Evolutionary conservation across 1,140 invertebrate species (phyloP), one percentile per base, ranked within the genome.

Genomic region (Thaumatotibia leucotreta): DNA sequence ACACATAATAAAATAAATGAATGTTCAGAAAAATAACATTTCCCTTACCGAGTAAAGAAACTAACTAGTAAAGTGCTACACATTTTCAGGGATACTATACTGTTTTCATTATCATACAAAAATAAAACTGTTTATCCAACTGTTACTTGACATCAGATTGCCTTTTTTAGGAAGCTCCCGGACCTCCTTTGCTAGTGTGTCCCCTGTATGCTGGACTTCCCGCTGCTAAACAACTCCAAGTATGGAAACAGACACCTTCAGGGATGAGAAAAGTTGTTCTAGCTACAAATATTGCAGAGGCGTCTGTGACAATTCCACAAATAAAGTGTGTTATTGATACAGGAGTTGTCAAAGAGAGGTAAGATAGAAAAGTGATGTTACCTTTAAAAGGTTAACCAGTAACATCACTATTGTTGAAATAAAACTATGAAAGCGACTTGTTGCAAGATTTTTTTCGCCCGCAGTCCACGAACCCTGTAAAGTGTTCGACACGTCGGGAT

Each of bases 281-380:
- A 58, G 95, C 97, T n/a, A 99, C 99, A 22, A 99, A 99, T 87
- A 97, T 99, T 68, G 99, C 99, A 2, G 99, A 99, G 92, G 98
- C 98, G 0, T 99, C 98, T 4, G 93, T 99, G 1, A 99, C 99
- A 0, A 99, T 99, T 77, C 96, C 93, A 45, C 97, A 97, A 20
- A 97, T 99, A 67, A 95, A 96, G 74, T 97, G 95, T 91, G 97
- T 99, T 2, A 96, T 99, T 67, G 99, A 99, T 84, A 95, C 95
- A 68, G 99, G 99, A 5, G 95, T 96, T 85, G 98, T 99, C 0
- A 99, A 99, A 92, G 93, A 94, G 65, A 95, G 95, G 94, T 89
- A 69, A 32, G 39, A 52, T 64, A 11, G n/a, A n/a, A n/a, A n/a
- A n/a, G n/a, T n/a, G n/a, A n/a, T n/a, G n/a, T n/a, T n/a, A n/a